Conservation (phyloP, 35 echinoderm and acorn worm species). For the Strongylocentrotus purpuratus region DNA sequence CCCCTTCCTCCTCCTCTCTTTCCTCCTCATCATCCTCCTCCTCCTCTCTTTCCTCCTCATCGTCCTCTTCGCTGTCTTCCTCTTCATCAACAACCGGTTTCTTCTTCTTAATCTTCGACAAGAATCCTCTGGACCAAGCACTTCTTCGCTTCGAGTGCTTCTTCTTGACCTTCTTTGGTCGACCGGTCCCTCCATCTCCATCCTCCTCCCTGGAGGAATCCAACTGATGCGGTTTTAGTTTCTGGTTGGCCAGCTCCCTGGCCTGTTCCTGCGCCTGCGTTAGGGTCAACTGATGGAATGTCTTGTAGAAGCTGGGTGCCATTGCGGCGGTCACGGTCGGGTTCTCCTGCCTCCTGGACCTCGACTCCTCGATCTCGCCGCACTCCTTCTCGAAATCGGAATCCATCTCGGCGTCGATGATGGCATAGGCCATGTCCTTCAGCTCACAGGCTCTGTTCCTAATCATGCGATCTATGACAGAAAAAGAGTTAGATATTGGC, state of each 20-base stretch:
- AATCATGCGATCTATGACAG: slow-evolving; percentile 80
- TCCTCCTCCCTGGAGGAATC: not conserved
- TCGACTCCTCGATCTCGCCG: slow-evolving; percentile 72
- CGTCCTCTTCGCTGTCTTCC: slow-evolving; percentile 39
- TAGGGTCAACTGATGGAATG: not conserved
- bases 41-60: too few species aligned
- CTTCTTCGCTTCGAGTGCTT: slow-evolving; percentile 31
- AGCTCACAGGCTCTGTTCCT: slow-evolving; percentile 90
- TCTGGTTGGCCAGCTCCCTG: slow-evolving; percentile 44
- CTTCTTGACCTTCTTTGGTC: slow-evolving; percentile 35
- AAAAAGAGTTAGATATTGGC: too few species aligned
- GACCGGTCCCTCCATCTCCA: not conserved
- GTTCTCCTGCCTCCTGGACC: slow-evolving; percentile 41
- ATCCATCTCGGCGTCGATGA: slow-evolving; percentile 93
- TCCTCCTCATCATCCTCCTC: too few species aligned
- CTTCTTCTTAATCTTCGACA: slow-evolving; percentile 62
- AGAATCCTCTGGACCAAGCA: slow-evolving; percentile 57
- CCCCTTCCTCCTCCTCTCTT: not conserved
- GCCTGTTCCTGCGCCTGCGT: slow-evolving; percentile 10
- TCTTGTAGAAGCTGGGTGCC: slow-evolving; percentile 78
- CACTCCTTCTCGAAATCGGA: slow-evolving; percentile 91
- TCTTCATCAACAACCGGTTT: not conserved
- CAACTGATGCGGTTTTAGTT: slow-evolving; percentile 23
- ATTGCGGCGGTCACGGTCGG: slow-evolving; percentile 80
- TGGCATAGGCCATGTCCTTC: slow-evolving; percentile 93